These are phyloP conservation scores for Scaptomyza caliginosa DNA, from an alignment of 2,888 invertebrate genomes.

Conservation along the genomic window DNA sequence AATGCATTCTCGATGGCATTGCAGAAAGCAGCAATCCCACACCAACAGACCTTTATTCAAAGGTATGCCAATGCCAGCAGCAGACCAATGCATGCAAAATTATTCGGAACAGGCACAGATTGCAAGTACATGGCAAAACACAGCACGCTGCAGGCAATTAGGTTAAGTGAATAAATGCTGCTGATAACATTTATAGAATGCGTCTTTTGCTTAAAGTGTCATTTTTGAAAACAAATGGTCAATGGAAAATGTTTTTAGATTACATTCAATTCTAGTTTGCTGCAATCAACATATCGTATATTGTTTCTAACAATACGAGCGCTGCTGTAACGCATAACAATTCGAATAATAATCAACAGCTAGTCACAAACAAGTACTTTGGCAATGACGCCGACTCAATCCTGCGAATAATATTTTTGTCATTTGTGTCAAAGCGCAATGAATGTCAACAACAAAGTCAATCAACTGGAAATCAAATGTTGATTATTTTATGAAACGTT, in stretches of 20 bases:
- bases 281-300: too few species aligned
- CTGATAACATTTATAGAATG: not conserved
- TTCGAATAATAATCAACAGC: not conserved
- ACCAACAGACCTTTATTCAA: constrained; percentile 5
- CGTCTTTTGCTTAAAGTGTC: too few species aligned
- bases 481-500: constrained; percentile 42
- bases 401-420: constrained; percentile 5
- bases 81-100: constrained; percentile 45
- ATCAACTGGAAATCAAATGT: constrained; percentile 38
- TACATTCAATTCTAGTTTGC: too few species aligned
- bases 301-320: constrained; percentile 10
- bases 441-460: constrained; percentile 8
- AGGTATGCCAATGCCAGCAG: constrained; percentile 56
- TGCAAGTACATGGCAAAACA: not conserved
- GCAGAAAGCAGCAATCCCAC: too few species aligned
- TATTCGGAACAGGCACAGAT: constrained; percentile 18
- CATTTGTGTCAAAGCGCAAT: not conserved
- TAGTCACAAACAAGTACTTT: constrained; percentile 14
- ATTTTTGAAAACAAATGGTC: too few species aligned
- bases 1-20: not conserved
- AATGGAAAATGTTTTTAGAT: too few species aligned
- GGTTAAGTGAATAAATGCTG: constrained; percentile 15
- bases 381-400: constrained; percentile 33
- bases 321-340: not conserved
- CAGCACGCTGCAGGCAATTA: constrained; percentile 20